Conservation (phyloP, 2,113 vertebrate genomes). For the Erythrolamprus reginae region DNA sequence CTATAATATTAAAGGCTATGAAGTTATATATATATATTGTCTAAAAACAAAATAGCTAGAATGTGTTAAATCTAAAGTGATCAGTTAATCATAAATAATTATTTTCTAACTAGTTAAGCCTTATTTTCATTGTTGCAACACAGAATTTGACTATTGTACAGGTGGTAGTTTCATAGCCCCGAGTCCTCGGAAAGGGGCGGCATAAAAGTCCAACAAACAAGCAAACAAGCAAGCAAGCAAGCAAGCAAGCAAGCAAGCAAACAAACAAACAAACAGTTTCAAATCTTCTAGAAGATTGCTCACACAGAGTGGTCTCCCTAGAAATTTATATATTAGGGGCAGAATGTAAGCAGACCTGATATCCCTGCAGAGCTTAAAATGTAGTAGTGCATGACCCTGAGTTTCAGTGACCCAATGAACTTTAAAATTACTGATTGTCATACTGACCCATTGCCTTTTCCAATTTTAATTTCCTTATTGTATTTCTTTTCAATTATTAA, state of each 20-base stretch:
- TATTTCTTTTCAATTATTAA: not conserved
- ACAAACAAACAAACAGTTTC: too few species aligned
- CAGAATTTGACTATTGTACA: too few species aligned
- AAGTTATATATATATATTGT: not conserved
- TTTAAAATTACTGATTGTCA: not conserved
- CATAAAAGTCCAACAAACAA: too few species aligned
- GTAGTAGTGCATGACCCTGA: not conserved
- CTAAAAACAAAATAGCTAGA: not conserved
- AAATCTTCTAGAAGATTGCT: not conserved
- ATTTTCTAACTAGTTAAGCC: not conserved
- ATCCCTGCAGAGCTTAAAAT: not conserved
- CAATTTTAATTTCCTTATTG: not conserved
- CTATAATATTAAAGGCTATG: not conserved
- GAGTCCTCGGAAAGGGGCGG: too few species aligned
- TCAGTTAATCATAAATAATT: not conserved
- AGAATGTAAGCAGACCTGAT: not conserved
- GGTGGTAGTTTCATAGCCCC: not conserved
- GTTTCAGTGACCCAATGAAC: not conserved
- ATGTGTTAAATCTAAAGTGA: not conserved
- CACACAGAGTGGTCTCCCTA: not conserved
- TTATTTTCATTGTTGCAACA: not conserved
- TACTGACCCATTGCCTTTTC: slow-evolving; percentile 30
- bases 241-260: too few species aligned
- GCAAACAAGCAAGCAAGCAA: too few species aligned
- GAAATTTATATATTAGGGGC: not conserved